Conservation (phyloP, 2,888 invertebrate species). For the Oligia strigilis region DNA sequence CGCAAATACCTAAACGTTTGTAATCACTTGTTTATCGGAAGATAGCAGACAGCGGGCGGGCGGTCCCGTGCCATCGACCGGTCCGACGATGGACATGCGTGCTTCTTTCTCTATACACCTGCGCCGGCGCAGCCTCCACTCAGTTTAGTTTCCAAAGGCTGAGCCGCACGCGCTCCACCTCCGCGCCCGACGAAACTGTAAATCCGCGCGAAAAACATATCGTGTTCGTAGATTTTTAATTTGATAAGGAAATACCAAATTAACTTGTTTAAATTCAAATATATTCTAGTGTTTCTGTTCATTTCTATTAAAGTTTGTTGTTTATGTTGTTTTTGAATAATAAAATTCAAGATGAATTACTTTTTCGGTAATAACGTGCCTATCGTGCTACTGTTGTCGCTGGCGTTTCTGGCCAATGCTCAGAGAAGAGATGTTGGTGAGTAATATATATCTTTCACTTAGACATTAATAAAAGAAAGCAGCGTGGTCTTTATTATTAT, state of each 20-base stretch:
- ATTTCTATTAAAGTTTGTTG: constrained; percentile 5
- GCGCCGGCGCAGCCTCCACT: constrained; percentile 76
- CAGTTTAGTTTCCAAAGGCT: constrained; percentile 83
- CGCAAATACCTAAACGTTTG: constrained; percentile 54
- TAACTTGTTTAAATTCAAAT: constrained; percentile 44
- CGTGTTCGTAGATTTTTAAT: constrained; percentile 57
- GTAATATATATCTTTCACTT: constrained; percentile 60
- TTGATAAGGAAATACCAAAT: constrained; percentile 10
- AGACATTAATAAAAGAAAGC: constrained; percentile 7
- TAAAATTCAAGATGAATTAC: constrained; percentile 77
- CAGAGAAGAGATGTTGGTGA: constrained; percentile 88
- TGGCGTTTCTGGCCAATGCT: constrained; percentile 85
- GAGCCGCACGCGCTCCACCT: constrained; percentile 81
- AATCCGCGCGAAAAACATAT: constrained; percentile 84
- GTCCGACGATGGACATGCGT: constrained; percentile 69
- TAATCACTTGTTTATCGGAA: constrained; percentile 62
- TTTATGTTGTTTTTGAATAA: neutral
- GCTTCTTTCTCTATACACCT: constrained; percentile 79
- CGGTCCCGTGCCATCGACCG: constrained; percentile 77
- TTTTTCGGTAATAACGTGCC: constrained; percentile 81
- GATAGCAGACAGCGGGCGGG: constrained; percentile 71
- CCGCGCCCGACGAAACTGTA: constrained; percentile 69
- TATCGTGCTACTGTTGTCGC: constrained; percentile 84
- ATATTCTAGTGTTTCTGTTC: constrained; percentile 28
- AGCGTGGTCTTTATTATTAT: neutral